phyloP scores from a whole-genome alignment of 2,888 invertebrate genomes.

The Leptinotarsa juncta region DNA sequence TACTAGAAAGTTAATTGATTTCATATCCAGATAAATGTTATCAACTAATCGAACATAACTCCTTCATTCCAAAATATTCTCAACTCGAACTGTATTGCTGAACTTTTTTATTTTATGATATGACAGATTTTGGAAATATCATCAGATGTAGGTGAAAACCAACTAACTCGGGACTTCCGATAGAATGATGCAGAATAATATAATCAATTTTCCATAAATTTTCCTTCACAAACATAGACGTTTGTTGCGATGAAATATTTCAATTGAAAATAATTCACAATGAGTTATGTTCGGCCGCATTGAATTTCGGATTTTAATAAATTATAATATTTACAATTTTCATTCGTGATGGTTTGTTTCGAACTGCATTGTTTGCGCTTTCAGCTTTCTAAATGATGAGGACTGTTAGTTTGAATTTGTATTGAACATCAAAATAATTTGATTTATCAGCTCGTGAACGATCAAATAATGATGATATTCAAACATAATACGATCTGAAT shows the following conservation, averaged over 20 bases:
- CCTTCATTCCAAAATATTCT: too few species aligned
- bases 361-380: conserved; percentile 4
- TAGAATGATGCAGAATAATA: neutral
- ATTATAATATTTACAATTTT: conserved; percentile 4
- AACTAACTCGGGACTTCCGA: neutral
- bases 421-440: neutral
- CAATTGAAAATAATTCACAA: neutral
- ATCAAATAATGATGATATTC: neutral
- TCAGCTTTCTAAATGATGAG: neutral
- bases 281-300: neutral
- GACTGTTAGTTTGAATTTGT: neutral
- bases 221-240: neutral
- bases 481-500: neutral
- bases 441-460: neutral
- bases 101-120: too few species aligned
- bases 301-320: conserved; percentile 4
- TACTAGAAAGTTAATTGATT: too few species aligned
- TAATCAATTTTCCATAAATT: neutral
- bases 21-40: too few species aligned
- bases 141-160: too few species aligned
- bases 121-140: too few species aligned
- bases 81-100: too few species aligned
- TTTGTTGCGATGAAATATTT: conserved; percentile 6
- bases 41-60: too few species aligned
- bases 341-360: neutral